A percentile compares a stretch with the other conserved stretches of the same genome.
Evolutionary conservation across 2,888 invertebrate species (phyloP).

Genomic region (Macropis europaea): DNA sequence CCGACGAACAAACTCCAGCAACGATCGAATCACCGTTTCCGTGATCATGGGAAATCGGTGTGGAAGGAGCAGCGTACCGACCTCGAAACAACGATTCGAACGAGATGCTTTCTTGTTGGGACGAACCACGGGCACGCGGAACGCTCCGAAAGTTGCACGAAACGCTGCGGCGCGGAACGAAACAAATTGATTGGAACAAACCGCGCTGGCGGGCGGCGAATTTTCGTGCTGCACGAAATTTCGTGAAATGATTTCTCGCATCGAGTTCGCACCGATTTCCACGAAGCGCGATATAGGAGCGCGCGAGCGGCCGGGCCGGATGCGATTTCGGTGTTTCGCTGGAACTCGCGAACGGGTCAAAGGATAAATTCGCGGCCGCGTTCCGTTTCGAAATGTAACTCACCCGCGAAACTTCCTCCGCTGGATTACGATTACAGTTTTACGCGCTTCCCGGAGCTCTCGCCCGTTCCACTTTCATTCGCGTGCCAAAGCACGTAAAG

Average conservation of each 20-base stretch:
- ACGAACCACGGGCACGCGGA: no score
- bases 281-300: neutral
- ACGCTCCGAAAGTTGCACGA: neutral
- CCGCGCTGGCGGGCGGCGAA: no score
- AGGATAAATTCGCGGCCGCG: conserved; percentile 14
- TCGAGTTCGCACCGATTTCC: neutral
- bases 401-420: conserved; percentile 5
- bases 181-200: no score
- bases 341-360: neutral
- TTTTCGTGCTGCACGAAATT: neutral
- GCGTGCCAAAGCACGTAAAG: conserved; percentile 14
- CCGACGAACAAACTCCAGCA: no score
- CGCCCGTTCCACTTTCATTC: neutral
- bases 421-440: no score
- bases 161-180: no score
- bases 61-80: no score
- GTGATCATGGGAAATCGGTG: no score
- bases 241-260: neutral
- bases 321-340: neutral
- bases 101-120: no score
- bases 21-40: no score
- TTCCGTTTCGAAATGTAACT: conserved; percentile 11
- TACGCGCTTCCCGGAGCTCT: neutral
- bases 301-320: neutral
- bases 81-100: no score